phyloP scores from a whole-genome alignment of 2,113 vertebrate species.

The Parus major region DNA sequence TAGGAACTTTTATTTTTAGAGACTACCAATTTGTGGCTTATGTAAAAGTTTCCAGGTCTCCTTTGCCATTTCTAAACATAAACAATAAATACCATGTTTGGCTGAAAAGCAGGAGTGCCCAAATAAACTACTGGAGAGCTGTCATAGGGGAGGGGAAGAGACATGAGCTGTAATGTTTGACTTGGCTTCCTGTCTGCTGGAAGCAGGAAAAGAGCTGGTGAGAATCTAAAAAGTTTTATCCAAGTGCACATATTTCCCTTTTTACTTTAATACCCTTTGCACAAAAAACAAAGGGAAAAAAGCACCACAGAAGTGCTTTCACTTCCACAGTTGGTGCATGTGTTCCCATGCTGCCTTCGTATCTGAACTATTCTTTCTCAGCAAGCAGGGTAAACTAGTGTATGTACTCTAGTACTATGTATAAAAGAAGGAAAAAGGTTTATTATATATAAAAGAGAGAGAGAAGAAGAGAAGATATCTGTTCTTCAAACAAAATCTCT shows the following conservation, averaged over 20 bases:
- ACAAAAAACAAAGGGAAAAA: neutral
- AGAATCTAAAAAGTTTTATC: constrained; percentile 50
- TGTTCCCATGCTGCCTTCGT: neutral
- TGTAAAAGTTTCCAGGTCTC: neutral
- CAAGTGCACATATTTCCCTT: neutral
- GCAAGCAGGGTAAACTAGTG: neutral
- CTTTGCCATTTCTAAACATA: neutral
- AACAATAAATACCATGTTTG: neutral
- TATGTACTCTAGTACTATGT: neutral
- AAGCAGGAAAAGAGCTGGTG: constrained; percentile 49
- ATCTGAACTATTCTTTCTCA: neutral
- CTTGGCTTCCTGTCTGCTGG: constrained; percentile 47
- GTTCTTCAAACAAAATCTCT: neutral
- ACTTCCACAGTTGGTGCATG: neutral
- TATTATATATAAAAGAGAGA: neutral
- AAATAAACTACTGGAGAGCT: neutral
- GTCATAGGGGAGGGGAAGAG: neutral
- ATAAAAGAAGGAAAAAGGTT: neutral
- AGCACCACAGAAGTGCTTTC: neutral
- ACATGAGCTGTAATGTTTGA: constrained; percentile 45
- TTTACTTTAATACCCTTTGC: neutral
- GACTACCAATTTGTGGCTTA: neutral
- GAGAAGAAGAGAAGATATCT: neutral
- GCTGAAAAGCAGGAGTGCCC: neutral
- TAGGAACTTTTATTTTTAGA: neutral